Conservation (phyloP, 2,113 vertebrate genomes). For the Jacana jacana region DNA sequence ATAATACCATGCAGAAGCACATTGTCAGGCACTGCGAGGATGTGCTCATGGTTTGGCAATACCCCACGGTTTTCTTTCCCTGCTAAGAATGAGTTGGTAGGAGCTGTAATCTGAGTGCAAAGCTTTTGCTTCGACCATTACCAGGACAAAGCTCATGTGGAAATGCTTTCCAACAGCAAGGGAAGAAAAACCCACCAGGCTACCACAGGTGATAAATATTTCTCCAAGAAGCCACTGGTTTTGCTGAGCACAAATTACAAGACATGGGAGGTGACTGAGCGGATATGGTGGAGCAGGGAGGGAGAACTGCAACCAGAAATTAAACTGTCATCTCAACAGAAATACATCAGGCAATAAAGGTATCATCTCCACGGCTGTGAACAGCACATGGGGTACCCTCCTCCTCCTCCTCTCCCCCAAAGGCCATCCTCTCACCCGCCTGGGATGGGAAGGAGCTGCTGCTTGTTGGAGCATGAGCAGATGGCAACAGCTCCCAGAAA, state of each 20-base stretch:
- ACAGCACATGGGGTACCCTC: rapidly evolving
- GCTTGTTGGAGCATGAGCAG: background rate
- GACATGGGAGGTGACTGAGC: background rate
- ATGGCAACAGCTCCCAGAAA: background rate
- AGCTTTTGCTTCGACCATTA: background rate
- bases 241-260: background rate
- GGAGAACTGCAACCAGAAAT: background rate
- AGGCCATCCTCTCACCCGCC: rapidly evolving
- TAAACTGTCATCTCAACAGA: background rate
- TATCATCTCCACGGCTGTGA: background rate
- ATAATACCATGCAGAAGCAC: background rate
- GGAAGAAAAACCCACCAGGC: background rate
- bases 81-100: background rate
- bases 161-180: background rate
- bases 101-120: background rate
- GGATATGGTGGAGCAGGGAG: background rate
- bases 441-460: background rate
- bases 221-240: background rate
- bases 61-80: background rate
- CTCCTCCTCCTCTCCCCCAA: background rate
- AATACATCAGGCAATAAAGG: background rate
- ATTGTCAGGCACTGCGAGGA: background rate
- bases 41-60: background rate
- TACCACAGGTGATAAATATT: background rate
- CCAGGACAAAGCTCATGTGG: background rate